Conservation (phyloP, 2,113 vertebrate genomes). For the Thermophis baileyi region DNA sequence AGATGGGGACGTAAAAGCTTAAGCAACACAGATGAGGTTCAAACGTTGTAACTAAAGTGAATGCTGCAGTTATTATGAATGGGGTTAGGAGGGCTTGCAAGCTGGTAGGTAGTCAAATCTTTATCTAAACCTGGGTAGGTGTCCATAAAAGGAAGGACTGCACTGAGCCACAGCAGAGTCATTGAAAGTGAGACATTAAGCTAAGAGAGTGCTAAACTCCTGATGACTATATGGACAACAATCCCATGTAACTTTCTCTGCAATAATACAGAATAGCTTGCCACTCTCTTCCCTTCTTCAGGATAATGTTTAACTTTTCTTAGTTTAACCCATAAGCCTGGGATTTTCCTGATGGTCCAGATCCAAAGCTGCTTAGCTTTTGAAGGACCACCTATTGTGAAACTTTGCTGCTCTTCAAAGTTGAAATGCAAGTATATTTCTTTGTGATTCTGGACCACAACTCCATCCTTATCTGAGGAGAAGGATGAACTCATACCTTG, state of each 20-base stretch:
- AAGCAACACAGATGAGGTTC: not conserved
- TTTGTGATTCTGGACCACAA: not conserved
- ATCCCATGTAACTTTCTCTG: not conserved
- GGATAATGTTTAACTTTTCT: not conserved
- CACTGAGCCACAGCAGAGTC: not conserved
- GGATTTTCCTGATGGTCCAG: not conserved
- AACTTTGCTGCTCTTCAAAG: not conserved
- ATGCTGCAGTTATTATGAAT: not conserved
- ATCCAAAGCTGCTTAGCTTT: not conserved
- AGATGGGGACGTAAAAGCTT: not conserved
- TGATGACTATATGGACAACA: not conserved
- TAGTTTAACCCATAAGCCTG: not conserved
- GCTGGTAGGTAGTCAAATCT: not conserved
- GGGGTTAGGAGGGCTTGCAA: not conserved
- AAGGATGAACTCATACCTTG: conserved; percentile 56
- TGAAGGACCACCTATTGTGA: not conserved
- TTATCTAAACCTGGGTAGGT: not conserved
- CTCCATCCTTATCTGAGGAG: not conserved
- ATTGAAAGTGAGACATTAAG: not conserved
- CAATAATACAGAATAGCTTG: not conserved
- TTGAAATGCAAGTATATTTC: not conserved
- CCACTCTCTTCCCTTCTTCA: not conserved
- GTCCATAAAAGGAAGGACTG: not conserved
- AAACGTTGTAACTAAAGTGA: not conserved
- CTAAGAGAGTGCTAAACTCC: not conserved